These are phyloP conservation scores for Apodemus speciosus DNA, from an alignment of 2,113 vertebrate genomes.

Conservation along the genomic window DNA sequence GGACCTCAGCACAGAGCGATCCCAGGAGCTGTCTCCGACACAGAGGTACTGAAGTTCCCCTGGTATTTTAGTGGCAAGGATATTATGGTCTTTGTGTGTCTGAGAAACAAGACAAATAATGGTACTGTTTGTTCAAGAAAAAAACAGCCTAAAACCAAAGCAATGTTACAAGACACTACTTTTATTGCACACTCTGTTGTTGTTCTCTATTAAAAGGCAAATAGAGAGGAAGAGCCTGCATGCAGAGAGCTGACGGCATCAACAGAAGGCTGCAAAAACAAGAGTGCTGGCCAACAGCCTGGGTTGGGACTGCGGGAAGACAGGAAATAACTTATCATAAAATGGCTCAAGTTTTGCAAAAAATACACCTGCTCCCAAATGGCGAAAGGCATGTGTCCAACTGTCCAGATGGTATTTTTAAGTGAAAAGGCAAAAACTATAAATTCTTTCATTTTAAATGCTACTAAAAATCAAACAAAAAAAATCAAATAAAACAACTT, in stretches of 20 bases:
- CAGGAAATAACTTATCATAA: slow-evolving; percentile 65
- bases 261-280: slow-evolving; percentile 71
- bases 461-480: slow-evolving; percentile 5
- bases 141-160: background rate
- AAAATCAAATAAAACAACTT: slow-evolving; percentile 28
- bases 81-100: slow-evolving; percentile 15
- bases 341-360: slow-evolving; percentile 63
- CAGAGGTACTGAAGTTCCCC: slow-evolving; percentile 3
- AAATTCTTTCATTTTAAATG: slow-evolving; percentile 37
- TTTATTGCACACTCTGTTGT: slow-evolving; percentile 5
- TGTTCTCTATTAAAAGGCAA: slow-evolving; percentile 55
- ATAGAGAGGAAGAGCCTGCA: slow-evolving; percentile 61
- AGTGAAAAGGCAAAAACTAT: slow-evolving; percentile 51
- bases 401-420: slow-evolving; percentile 70
- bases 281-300: slow-evolving; percentile 61
- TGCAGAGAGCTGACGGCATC: slow-evolving; percentile 41
- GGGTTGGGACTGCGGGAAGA: slow-evolving; percentile 46
- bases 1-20: slow-evolving; percentile 3
- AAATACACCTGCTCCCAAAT: slow-evolving; percentile 75
- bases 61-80: slow-evolving; percentile 30
- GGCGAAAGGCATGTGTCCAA: slow-evolving; percentile 62
- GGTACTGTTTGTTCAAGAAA: background rate
- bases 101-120: slow-evolving; percentile 45
- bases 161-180: slow-evolving; percentile 36
- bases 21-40: slow-evolving; percentile 29